phyloP scores from a whole-genome alignment of 2,113 vertebrate species.

The Pelecanus crispus region DNA sequence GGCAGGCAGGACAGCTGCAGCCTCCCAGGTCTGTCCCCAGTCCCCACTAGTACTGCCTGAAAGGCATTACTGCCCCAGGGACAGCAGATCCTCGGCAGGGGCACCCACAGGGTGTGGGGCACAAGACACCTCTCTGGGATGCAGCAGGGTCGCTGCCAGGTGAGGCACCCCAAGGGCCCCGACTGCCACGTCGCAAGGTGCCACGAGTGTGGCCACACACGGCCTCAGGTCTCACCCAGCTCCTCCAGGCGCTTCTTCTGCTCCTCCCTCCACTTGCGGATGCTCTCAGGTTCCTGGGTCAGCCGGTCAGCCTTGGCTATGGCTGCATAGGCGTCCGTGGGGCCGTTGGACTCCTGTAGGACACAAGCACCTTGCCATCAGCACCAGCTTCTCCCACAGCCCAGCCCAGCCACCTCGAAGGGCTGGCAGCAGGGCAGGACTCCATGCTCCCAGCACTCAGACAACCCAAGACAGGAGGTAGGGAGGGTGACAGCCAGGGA shows the following conservation, averaged over 20 bases:
- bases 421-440: background rate
- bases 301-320: slow-evolving; percentile 89
- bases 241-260: slow-evolving; percentile 90
- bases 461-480: background rate
- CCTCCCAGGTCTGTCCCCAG: background rate
- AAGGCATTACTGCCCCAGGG: background rate
- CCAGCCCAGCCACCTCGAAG: background rate
- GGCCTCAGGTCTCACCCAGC: slow-evolving; percentile 76
- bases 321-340: slow-evolving; percentile 86
- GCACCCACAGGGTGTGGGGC: rapidly evolving
- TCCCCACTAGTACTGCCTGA: background rate
- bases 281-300: slow-evolving; percentile 94
- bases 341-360: slow-evolving; percentile 86
- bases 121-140: background rate
- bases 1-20: background rate
- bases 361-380: background rate
- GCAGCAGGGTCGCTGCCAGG: background rate
- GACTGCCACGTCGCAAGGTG: rapidly evolving
- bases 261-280: slow-evolving; percentile 96
- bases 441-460: background rate
- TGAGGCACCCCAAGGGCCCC: background rate
- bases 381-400: background rate
- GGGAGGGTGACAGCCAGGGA: background rate
- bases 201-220: background rate
- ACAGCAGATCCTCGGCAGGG: background rate